Evolutionary conservation across 2,113 vertebrate species (phyloP).

Genomic region (Butastur rufipennis): DNA sequence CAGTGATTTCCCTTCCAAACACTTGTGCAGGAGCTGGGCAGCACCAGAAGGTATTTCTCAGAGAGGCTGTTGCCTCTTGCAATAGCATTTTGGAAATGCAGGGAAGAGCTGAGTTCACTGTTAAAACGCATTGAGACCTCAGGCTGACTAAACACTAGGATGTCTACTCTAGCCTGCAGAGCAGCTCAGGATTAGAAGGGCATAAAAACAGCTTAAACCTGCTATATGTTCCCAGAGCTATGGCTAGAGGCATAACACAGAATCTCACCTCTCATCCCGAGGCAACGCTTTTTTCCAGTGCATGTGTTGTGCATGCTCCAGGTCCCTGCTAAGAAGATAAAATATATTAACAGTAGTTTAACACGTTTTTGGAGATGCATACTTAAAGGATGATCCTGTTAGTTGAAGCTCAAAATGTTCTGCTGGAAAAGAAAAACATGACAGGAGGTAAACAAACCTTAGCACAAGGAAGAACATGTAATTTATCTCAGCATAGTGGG

Average conservation of each 20-base stretch:
- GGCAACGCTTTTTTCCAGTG: neutral
- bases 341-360: neutral
- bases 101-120: neutral
- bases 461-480: neutral
- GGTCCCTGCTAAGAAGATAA: neutral
- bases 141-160: neutral
- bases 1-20: neutral
- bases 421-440: neutral
- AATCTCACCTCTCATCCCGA: neutral
- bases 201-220: neutral
- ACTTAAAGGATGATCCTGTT: neutral
- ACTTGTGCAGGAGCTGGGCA: neutral
- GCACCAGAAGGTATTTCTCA: neutral
- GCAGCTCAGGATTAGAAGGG: neutral
- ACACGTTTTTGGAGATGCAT: neutral
- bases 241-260: neutral
- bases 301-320: neutral
- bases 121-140: neutral
- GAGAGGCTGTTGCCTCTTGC: neutral
- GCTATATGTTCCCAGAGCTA: neutral
- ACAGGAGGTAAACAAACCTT: neutral
- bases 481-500: neutral
- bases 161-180: neutral
- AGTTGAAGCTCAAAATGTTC: neutral
- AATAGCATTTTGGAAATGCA: neutral